Base-by-base conservation (phyloP, 1,140 invertebrate species). In the Saccostrea glomerata region DNA sequence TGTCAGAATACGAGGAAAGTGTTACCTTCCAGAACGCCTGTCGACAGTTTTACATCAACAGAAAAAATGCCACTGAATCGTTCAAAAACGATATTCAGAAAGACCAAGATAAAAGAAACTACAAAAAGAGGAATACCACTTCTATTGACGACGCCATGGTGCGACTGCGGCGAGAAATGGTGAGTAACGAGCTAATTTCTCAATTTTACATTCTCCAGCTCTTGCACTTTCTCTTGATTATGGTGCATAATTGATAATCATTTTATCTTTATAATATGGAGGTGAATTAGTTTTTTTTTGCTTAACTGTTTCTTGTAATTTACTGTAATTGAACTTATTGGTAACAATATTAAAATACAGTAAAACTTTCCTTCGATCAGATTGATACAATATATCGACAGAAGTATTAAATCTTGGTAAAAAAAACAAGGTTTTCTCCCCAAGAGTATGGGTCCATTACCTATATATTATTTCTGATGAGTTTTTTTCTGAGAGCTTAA, bases 1-100 rank as follows among this genome's bases (percentile, higher is more conserved):
- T 15, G 20, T 55, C 82, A 23, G 89, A 90, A 30, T 87, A 90
- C 23, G 82, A 63, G 58, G 77, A 87, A 23, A 54, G 63, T 17
- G 88, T 90, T n/a, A 87, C 66, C 30, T 90, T 90, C 47, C 87
- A 87, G 5, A 90, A 90, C 23, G 87, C 89, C 6, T 90, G 89
- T 54, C 85, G 89, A 58, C 17, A 88, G 73, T 90, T 86, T 84
- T 90, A 90, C 47, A 88, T 88, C 13, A 86, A 84, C 56, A 86
- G 89, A 60, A 30, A 88, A 20, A 84, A 86, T 77, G 86, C 89
- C n/a, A 88, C 89, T 1, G 89, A 90, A 73, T 63, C 70, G 30
- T 87, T 90, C 23, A 88, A 88, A 30, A 17, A 85, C 40, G 36
- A 88, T n/a, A 82, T 88, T 20, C 36, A n/a, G 15, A 55, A 86